Percentiles rank a stretch among this genome's conserved stretches.
phyloP scores from a whole-genome alignment of 2,797 vertebrate species.

The Periophthalmus magnuspinnatus region DNA sequence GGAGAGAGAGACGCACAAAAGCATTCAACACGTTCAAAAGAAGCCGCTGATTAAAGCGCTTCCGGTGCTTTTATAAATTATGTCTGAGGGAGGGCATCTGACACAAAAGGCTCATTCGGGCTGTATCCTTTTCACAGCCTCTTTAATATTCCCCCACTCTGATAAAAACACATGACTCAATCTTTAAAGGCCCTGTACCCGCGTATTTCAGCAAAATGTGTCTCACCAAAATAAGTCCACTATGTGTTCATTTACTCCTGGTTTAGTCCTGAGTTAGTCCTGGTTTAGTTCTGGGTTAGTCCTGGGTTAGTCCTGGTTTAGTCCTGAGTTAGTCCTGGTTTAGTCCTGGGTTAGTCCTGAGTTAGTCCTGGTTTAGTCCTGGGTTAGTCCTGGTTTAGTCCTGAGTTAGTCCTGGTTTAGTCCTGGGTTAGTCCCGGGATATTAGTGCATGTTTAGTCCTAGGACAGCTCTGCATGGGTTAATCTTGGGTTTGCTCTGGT shows the following conservation, averaged over 20 bases:
- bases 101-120: background rate
- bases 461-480: background rate
- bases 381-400: background rate
- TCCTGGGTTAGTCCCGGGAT: background rate
- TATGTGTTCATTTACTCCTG: background rate
- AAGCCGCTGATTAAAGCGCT: conserved; percentile 2
- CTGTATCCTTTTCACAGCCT: background rate
- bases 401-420: background rate
- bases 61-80: background rate
- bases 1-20: background rate
- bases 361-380: background rate
- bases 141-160: too few species aligned
- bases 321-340: background rate
- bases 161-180: too few species aligned
- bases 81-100: background rate
- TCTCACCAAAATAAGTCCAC: too few species aligned
- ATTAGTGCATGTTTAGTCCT: background rate
- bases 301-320: background rate
- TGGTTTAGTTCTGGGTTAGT: background rate
- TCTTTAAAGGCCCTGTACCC: too few species aligned
- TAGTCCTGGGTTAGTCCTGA: background rate
- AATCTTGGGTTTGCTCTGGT: background rate
- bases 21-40: conserved; percentile 42
- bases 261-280: background rate
- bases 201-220: too few species aligned